Conservation (phyloP, 1,140 invertebrate species). For the Drosophila teissieri region DNA sequence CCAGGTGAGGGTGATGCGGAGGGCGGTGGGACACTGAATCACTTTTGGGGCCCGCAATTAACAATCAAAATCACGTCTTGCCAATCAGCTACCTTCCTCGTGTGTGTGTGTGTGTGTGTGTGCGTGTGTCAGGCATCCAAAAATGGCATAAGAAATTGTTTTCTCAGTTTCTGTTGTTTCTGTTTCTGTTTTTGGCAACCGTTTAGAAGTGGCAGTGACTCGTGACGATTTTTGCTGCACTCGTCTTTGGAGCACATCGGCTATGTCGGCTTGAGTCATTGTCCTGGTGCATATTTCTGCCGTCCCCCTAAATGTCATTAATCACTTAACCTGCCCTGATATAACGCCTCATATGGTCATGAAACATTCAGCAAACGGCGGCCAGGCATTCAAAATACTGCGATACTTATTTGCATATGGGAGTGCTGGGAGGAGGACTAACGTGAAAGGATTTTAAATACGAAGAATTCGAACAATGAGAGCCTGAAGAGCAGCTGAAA, state of each 20-base stretch:
- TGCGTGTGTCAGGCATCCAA: slow-evolving; percentile 51
- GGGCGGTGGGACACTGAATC: background rate
- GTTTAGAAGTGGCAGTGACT: slow-evolving; percentile 63
- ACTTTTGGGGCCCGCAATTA: slow-evolving; percentile 15
- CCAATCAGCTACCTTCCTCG: slow-evolving; percentile 40
- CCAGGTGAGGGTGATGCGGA: background rate
- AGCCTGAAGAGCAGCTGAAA: background rate
- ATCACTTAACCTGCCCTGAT: slow-evolving; percentile 32
- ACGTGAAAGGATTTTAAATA: slow-evolving; percentile 30
- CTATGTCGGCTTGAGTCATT: slow-evolving; percentile 54
- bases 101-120: slow-evolving; percentile 12
- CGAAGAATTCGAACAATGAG: slow-evolving; percentile 10
- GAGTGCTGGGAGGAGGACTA: too few species aligned
- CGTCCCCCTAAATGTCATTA: slow-evolving; percentile 13
- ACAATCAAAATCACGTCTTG: slow-evolving; percentile 67
- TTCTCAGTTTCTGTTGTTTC: slow-evolving; percentile 19
- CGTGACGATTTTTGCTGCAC: slow-evolving; percentile 25
- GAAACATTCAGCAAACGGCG: slow-evolving; percentile 11
- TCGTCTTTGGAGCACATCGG: slow-evolving; percentile 11
- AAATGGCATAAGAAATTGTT: slow-evolving; percentile 63
- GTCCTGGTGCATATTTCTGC: slow-evolving; percentile 44
- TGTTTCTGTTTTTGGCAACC: slow-evolving; percentile 67
- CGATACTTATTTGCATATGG: slow-evolving; percentile 27
- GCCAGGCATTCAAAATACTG: slow-evolving; percentile 25
- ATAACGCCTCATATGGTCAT: slow-evolving; percentile 57